A percentile compares a stretch with the other conserved stretches of the same genome.
phyloP scores from a whole-genome alignment of 2,888 invertebrate genomes.

The Notocelia uddmanniana region DNA sequence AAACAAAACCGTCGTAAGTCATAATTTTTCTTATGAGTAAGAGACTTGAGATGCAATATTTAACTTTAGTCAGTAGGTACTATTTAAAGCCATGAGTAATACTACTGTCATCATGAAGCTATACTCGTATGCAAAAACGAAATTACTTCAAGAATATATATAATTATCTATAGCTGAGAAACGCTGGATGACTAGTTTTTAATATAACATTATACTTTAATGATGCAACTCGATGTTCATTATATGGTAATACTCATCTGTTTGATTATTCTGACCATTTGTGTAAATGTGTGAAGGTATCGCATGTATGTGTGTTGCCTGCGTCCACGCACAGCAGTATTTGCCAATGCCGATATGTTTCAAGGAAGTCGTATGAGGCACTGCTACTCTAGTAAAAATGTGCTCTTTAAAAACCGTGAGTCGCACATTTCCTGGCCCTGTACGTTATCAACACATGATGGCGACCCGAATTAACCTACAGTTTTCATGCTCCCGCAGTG shows the following conservation, averaged over 20 bases:
- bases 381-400: neutral
- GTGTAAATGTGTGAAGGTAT: slow-evolving; percentile 49
- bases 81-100: slow-evolving; percentile 22
- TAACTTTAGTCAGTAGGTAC: slow-evolving; percentile 7
- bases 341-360: neutral
- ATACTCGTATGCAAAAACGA: neutral
- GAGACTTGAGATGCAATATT: neutral
- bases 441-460: slow-evolving; percentile 25
- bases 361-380: neutral
- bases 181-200: neutral
- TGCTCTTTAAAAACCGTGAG: neutral
- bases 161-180: neutral
- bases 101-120: neutral
- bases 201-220: neutral
- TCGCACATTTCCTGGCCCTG: slow-evolving; percentile 15
- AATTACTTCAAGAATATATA: neutral
- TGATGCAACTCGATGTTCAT: neutral
- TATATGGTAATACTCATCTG: slow-evolving; percentile 19
- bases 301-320: slow-evolving; percentile 38
- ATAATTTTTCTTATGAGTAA: slow-evolving; percentile 11
- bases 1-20: slow-evolving; percentile 14
- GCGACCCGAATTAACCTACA: slow-evolving; percentile 22
- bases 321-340: slow-evolving; percentile 20
- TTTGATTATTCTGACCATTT: slow-evolving; percentile 14
- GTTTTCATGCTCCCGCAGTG: slow-evolving; percentile 22